Base-by-base conservation (phyloP, 1,140 invertebrate genomes). In the Brachionus rotundiformis region DNA sequence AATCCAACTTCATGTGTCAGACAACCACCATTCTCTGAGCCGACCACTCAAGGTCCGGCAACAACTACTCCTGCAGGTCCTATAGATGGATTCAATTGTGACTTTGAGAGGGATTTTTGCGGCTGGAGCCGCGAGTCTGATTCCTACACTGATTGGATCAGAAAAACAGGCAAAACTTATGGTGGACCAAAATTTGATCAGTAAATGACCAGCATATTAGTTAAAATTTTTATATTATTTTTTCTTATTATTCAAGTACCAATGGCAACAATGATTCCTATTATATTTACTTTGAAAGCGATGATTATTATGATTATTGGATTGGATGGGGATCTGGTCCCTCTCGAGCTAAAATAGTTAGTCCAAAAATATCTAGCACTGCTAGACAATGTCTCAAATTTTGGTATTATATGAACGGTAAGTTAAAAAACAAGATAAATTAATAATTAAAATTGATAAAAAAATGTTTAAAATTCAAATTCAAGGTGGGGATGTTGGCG, bases 101-200 rank as follows among this genome's bases (percentile, higher is more conserved):
- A 84, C 73, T 87, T 87, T 84, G 86, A 87, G 73, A 76, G 83
- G 16, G 83, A 83, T 76, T 82, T 61, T 4, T 85, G 87, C 83
- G 86, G 85, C 29, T 88, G 86, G 86, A 25, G 3, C 13, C 68
- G 44, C 2, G 44, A 36, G 5, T 10, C 68, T 5, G 68, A 73
- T 27, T 73, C 68, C 23, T 44, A 36, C 6, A 41, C 41, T 27
- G n/a, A 73, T 10, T 73, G 68, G 68, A 3, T 25, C 16, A 39
- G 68, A 73, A 73, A 73, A 44, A 73, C 39, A 11, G 68, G 68
- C 11, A 73, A 73, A 44, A 19, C n/a, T 23, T 44, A 29, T 73
- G 68, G 68, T 10, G 68, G 68, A 3, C 68, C 68, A 25, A 73
- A 73, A 73, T 6, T 44, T 31, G 68, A 73, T 27, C 68, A 73